A percentile compares a stretch with the other conserved stretches of the same genome.
Evolutionary conservation across 2,113 vertebrate species (phyloP).

Genomic region (Lutjanus erythropterus): DNA sequence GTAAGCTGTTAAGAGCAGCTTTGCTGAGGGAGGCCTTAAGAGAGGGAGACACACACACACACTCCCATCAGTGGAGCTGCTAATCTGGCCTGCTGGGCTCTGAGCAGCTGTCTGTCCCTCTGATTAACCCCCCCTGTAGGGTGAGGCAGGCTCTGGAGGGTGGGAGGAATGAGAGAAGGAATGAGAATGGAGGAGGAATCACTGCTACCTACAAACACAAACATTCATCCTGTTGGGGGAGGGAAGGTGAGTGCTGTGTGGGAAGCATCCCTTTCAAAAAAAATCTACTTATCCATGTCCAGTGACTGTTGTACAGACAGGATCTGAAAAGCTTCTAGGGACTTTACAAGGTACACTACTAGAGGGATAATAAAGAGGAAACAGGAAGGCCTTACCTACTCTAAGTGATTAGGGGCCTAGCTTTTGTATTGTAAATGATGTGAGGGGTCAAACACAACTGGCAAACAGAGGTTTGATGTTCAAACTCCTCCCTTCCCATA

Average conservation of each 20-base stretch:
- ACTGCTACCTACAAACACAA: conserved; percentile 26
- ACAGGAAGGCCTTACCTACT: not conserved
- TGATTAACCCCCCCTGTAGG: conserved; percentile 70
- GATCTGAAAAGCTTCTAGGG: conserved; percentile 4
- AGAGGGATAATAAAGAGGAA: conserved; percentile 1
- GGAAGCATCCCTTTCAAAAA: not conserved
- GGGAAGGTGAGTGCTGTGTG: not conserved
- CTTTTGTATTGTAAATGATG: conserved; percentile 35
- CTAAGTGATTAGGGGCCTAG: not conserved
- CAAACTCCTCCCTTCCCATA: not conserved
- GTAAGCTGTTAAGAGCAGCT: conserved; percentile 81
- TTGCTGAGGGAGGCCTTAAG: conserved; percentile 64
- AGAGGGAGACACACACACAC: conserved; percentile 53
- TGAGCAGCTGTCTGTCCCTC: conserved; percentile 74
- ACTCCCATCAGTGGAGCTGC: conserved; percentile 63
- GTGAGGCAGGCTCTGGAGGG: conserved; percentile 13
- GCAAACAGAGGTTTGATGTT: conserved; percentile 10
- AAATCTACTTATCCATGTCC: not conserved
- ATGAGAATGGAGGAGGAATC: conserved; percentile 23
- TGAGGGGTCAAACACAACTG: conserved; percentile 27
- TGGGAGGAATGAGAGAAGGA: conserved; percentile 15
- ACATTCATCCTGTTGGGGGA: conserved; percentile 14
- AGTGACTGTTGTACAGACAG: not conserved
- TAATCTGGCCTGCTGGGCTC: conserved; percentile 71
- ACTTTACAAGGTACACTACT: conserved; percentile 17